These are phyloP conservation scores for Drosophila paracracens DNA, from an alignment of 2,888 invertebrate species.

Conservation along the genomic window DNA sequence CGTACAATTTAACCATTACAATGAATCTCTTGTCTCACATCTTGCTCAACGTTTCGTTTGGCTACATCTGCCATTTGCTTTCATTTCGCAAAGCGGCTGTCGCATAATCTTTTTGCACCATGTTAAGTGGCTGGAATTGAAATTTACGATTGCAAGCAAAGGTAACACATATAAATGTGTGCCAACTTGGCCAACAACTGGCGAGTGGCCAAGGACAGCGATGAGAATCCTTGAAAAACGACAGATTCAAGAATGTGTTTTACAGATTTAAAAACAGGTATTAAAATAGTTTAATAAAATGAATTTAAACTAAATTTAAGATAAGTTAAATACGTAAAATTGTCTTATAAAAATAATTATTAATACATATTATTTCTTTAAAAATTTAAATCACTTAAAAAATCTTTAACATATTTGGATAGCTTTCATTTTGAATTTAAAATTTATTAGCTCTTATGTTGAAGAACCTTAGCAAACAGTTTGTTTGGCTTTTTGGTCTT, in stretches of 20 bases:
- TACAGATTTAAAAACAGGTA: not conserved
- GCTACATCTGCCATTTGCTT: conserved; percentile 67
- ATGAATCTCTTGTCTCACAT: conserved; percentile 17
- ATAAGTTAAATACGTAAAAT: not conserved
- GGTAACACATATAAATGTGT: conserved; percentile 74
- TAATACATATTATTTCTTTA: not conserved
- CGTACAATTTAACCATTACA: conserved; percentile 23
- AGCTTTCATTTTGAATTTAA: too few species aligned
- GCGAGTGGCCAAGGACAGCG: conserved; percentile 13
- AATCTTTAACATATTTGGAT: not conserved
- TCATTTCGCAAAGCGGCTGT: conserved; percentile 67
- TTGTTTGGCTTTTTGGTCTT: not conserved
- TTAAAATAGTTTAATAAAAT: not conserved
- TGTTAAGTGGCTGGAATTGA: conserved; percentile 77
- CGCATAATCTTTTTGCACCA: conserved; percentile 73
- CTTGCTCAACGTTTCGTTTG: conserved; percentile 30
- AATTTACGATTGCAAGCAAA: conserved; percentile 74
- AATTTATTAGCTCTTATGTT: not conserved
- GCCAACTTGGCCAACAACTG: conserved; percentile 53
- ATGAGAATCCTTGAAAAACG: not conserved
- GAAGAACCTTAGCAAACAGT: not conserved
- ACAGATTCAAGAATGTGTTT: conserved; percentile 9
- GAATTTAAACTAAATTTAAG: not conserved
- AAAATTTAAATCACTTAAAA: not conserved
- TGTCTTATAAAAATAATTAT: not conserved